Conservation (phyloP, 1,140 invertebrate species). For the Heterodera carotae region DNA sequence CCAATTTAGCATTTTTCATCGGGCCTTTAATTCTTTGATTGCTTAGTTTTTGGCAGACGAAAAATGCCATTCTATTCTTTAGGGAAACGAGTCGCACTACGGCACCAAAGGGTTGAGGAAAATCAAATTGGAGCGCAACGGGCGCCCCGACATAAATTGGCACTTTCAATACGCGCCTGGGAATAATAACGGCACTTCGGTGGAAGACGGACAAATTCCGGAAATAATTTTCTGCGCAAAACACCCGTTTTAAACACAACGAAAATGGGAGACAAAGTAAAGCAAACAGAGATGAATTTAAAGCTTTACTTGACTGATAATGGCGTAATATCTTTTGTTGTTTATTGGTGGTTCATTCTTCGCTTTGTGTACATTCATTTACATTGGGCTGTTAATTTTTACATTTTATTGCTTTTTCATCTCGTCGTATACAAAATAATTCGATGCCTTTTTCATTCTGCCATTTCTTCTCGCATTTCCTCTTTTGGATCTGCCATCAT, state of each 20-base stretch:
- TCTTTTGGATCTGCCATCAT: neutral
- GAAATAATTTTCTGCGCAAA: constrained; percentile 78
- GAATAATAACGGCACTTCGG: constrained; percentile 85
- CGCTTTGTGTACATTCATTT: too few relatives aligned
- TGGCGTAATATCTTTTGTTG: too few relatives aligned
- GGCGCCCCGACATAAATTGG: constrained; percentile 71
- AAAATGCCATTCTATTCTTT: constrained; percentile 59
- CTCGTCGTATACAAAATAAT: neutral
- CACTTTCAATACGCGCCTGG: constrained; percentile 82
- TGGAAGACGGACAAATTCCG: constrained; percentile 86
- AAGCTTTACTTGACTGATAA: too few relatives aligned
- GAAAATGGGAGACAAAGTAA: neutral
- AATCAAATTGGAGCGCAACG: constrained; percentile 66
- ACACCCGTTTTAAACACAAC: neutral
- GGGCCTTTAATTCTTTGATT: too few relatives aligned
- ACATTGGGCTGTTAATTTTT: neutral
- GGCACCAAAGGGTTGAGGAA: constrained; percentile 80
- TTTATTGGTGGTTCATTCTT: too few relatives aligned
- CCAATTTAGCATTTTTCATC: too few relatives aligned
- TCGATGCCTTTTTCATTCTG: neutral
- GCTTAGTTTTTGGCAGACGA: too few relatives aligned
- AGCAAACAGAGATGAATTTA: too few relatives aligned
- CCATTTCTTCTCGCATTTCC: neutral
- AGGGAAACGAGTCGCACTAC: constrained; percentile 86
- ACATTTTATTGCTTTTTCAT: neutral